Conservation (phyloP, 2,888 invertebrate species). For the Caenorhabditis becei region DNA sequence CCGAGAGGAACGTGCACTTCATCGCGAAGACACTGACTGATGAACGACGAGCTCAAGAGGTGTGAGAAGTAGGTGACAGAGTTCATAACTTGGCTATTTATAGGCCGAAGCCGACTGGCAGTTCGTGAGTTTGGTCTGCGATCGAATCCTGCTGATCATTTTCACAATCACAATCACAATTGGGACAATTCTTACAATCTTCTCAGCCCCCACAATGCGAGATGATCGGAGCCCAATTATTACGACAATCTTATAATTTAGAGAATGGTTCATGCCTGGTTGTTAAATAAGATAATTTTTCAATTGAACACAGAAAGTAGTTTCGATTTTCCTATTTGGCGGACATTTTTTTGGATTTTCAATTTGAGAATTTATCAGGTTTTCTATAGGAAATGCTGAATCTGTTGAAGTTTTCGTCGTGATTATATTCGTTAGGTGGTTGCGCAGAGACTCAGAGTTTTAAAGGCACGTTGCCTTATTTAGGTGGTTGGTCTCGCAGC, state of each 20-base stretch:
- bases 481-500: neutral
- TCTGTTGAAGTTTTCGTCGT: too few species aligned
- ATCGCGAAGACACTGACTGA: slow-evolving; percentile 75
- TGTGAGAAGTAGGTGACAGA: slow-evolving; percentile 38
- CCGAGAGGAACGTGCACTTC: slow-evolving; percentile 78
- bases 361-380: neutral
- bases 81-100: slow-evolving; percentile 23
- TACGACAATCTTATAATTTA: too few species aligned
- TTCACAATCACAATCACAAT: slow-evolving; percentile 71
- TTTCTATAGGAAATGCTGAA: too few species aligned
- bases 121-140: slow-evolving; percentile 79
- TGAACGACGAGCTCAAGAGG: slow-evolving; percentile 73
- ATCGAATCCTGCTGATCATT: slow-evolving; percentile 75
- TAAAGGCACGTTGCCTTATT: neutral
- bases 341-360: neutral
- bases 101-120: slow-evolving; percentile 79
- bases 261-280: too few species aligned
- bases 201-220: slow-evolving; percentile 74
- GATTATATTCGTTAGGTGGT: too few species aligned
- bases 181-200: slow-evolving; percentile 70
- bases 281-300: neutral
- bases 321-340: too few species aligned
- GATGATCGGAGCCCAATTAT: slow-evolving; percentile 59
- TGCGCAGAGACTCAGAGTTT: too few species aligned
- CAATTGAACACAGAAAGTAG: too few species aligned